Evolutionary conservation across 2,888 invertebrate species (phyloP).

Genomic region (Strigamia transsilvanica): DNA sequence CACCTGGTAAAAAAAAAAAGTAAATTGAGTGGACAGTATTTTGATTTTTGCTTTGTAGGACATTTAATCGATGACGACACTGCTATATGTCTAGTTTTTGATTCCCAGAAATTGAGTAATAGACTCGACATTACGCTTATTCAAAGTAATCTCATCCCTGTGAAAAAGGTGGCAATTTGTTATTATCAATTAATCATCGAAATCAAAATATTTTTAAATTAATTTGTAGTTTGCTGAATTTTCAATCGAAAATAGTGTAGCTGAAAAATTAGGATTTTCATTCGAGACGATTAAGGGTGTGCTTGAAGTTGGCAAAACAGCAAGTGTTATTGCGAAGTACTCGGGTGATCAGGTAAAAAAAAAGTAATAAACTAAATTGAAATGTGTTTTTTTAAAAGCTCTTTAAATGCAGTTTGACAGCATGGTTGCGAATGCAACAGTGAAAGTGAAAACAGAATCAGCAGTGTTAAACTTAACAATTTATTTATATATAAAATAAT

Average conservation of each 20-base stretch:
- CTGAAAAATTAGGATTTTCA: constrained; percentile 10
- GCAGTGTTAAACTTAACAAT: neutral
- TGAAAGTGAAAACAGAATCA: neutral
- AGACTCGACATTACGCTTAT: neutral
- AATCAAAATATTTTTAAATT: neutral
- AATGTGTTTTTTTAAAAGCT: neutral
- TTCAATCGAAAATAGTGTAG: neutral
- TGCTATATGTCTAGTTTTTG: neutral
- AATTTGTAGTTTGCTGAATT: neutral
- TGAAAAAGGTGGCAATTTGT: neutral
- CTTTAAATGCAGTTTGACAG: neutral
- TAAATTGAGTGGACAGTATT: neutral
- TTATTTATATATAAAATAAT: neutral
- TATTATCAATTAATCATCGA: too few relatives aligned
- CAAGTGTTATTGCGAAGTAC: neutral
- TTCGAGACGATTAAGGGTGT: neutral
- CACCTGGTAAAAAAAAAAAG: neutral
- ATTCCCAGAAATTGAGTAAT: neutral
- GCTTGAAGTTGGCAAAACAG: neutral
- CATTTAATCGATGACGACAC: neutral
- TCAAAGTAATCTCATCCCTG: neutral
- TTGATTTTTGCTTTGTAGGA: neutral
- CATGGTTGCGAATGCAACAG: neutral
- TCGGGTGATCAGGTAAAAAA: neutral
- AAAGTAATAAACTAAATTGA: neutral